These are phyloP conservation scores for Drosophila subsilvestris DNA, from an alignment of 2,888 invertebrate species.

Conservation along the genomic window DNA sequence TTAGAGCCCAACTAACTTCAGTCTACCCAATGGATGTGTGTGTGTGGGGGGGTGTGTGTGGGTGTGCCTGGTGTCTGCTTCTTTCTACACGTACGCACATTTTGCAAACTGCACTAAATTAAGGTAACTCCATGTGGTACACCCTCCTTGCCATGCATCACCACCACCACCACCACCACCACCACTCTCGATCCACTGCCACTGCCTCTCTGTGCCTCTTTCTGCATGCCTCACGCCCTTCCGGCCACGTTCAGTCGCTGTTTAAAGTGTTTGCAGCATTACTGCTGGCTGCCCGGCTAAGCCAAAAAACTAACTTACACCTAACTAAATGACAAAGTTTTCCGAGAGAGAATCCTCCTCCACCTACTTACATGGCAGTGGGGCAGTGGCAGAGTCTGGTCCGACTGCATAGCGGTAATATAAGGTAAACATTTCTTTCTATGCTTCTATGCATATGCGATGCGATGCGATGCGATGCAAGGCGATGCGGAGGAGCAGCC, in stretches of 20 bases:
- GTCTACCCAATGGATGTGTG: neutral
- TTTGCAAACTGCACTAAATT: slow-evolving; percentile 77
- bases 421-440: slow-evolving; percentile 75
- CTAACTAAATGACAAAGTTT: slow-evolving; percentile 79
- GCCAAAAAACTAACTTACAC: slow-evolving; percentile 80
- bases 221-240: slow-evolving; percentile 9
- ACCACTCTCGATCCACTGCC: neutral
- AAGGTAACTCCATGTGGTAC: slow-evolving; percentile 55
- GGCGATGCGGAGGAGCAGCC: slow-evolving; percentile 4
- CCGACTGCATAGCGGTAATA: slow-evolving; percentile 60
- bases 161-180: neutral
- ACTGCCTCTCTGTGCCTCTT: neutral
- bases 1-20: slow-evolving; percentile 2
- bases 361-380: slow-evolving; percentile 9
- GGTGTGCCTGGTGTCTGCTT: slow-evolving; percentile 2
- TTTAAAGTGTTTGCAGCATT: slow-evolving; percentile 76
- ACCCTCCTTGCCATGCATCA: neutral
- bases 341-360: slow-evolving; percentile 28
- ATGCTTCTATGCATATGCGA: slow-evolving; percentile 64
- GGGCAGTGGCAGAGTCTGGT: slow-evolving; percentile 4
- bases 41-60: slow-evolving; percentile 10
- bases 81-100: slow-evolving; percentile 70
- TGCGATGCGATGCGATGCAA: neutral
- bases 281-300: slow-evolving; percentile 68
- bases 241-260: slow-evolving; percentile 45